Evolutionary conservation across 2,113 vertebrate species (phyloP).

Genomic region (Micromys minutus): DNA sequence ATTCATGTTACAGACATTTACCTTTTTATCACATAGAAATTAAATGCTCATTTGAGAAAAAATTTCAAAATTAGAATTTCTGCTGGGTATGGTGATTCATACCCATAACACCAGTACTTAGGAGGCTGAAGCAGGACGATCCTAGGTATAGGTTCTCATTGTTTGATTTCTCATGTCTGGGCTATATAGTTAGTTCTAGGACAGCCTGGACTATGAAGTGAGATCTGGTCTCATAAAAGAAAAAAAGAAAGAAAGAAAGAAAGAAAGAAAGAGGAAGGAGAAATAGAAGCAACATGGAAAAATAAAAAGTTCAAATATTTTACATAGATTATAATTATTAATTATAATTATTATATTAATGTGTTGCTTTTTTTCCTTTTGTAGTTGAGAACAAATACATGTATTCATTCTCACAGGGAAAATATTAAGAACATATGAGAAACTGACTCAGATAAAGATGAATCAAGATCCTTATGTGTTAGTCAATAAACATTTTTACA

Average conservation of each 20-base stretch:
- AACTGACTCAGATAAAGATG: not conserved
- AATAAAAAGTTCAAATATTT: not conserved
- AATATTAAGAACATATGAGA: not conserved
- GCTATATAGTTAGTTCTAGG: not conserved
- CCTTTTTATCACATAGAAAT: not conserved
- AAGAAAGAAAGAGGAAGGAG: not conserved
- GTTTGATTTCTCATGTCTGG: not conserved
- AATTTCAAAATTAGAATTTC: not conserved
- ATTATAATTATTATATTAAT: not conserved
- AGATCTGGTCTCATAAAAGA: not conserved
- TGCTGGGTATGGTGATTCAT: not conserved
- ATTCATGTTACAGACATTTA: not conserved
- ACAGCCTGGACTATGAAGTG: not conserved
- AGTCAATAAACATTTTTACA: not conserved
- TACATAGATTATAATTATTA: not conserved
- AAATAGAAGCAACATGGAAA: not conserved
- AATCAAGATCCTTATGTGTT: conserved; percentile 7
- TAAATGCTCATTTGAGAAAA: not conserved
- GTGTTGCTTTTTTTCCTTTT: not conserved
- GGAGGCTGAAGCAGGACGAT: not conserved
- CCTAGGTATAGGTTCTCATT: not conserved
- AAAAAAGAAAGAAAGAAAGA: not conserved
- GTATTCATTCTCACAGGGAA: not conserved
- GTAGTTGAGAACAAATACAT: not conserved
- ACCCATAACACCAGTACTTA: not conserved